Percentiles rank a stretch among this genome's conserved stretches.
Evolutionary conservation across 1,140 invertebrate species (phyloP).

Genomic region (Sminthurinus signatus): DNA sequence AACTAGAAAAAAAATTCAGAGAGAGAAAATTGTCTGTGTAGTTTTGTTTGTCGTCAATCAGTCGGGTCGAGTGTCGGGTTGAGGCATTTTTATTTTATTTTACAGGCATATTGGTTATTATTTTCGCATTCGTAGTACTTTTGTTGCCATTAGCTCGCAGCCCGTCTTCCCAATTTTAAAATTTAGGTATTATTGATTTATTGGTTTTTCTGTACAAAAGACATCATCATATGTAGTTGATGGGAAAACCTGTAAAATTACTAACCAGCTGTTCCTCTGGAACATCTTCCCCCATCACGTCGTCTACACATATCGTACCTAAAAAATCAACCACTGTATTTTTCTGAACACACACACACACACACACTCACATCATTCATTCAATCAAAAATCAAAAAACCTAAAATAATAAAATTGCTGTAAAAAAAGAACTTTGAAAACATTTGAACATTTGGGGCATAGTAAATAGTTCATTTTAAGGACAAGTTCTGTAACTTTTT

Average conservation of each 20-base stretch:
- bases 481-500: too few relatives aligned
- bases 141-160: neutral
- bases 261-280: constrained; percentile 92
- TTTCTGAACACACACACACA: neutral
- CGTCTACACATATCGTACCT: constrained; percentile 95
- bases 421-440: too few relatives aligned
- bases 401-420: too few relatives aligned
- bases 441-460: too few relatives aligned
- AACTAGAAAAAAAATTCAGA: too few relatives aligned
- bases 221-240: neutral
- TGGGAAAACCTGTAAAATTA: constrained; percentile 8
- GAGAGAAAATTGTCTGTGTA: too few relatives aligned
- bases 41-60: too few relatives aligned
- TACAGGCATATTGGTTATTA: neutral
- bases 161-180: constrained; percentile 3
- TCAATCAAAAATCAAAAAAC: too few relatives aligned
- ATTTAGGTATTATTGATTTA: neutral
- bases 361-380: too few relatives aligned
- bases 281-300: constrained; percentile 88
- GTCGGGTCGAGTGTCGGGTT: neutral
- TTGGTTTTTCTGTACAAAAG: neutral
- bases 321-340: constrained; percentile 45
- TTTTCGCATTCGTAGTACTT: neutral
- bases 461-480: too few relatives aligned
- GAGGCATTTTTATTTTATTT: too few relatives aligned